Evolutionary conservation across 2,888 invertebrate genomes (phyloP).

Genomic region (Dione juno): DNA sequence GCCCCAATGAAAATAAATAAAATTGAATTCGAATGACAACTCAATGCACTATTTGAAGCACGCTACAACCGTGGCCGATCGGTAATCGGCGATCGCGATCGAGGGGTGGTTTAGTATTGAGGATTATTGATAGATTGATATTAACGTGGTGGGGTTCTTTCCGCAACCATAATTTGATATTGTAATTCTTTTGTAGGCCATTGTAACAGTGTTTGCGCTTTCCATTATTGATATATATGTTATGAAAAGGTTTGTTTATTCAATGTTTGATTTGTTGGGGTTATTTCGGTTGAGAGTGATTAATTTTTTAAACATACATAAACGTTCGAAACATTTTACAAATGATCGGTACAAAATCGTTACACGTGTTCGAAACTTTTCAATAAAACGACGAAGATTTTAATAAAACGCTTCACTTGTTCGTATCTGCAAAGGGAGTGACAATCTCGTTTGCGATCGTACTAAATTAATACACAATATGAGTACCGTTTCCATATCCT

Average conservation of each 20-base stretch:
- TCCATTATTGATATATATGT: conserved; percentile 63
- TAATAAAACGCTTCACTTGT: conserved; percentile 43
- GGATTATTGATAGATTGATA: conserved; percentile 81
- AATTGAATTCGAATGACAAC: conserved; percentile 55
- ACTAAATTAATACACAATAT: conserved; percentile 72
- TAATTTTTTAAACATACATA: conserved; percentile 33
- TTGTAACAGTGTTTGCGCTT: conserved; percentile 63
- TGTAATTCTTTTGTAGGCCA: conserved; percentile 68
- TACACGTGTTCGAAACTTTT: conserved; percentile 31
- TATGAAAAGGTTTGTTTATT: conserved; percentile 51
- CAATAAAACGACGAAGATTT: conserved; percentile 37
- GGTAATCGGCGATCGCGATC: conserved; percentile 65
- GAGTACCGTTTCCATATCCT: conserved; percentile 67
- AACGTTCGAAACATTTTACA: not conserved
- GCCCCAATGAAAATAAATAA: conserved; percentile 54
- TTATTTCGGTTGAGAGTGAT: conserved; percentile 48
- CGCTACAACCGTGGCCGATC: conserved; percentile 67
- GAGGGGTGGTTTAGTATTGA: conserved; percentile 71
- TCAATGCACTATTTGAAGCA: conserved; percentile 69
- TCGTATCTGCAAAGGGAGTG: conserved; percentile 45
- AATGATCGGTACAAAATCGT: conserved; percentile 9
- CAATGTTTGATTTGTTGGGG: conserved; percentile 53
- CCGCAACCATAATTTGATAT: conserved; percentile 77
- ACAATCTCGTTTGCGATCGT: conserved; percentile 57
- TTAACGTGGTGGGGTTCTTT: conserved; percentile 74